Evolutionary conservation across 30 jellyfish, hydroid and myxozoan species (phyloP).

Genomic region (Aurelia coerulea): DNA sequence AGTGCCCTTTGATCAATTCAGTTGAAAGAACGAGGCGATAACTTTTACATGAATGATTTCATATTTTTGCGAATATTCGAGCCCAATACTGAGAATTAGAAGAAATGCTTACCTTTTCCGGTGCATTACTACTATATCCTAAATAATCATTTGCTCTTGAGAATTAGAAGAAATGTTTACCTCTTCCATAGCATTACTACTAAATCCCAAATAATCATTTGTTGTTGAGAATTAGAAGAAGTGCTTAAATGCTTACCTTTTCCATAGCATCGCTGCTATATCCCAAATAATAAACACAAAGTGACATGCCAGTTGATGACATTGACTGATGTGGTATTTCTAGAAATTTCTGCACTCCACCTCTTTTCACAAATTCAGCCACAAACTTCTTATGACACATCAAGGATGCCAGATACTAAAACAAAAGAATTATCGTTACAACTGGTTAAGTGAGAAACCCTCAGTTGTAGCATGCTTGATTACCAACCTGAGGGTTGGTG

Average conservation of each 20-base stretch:
- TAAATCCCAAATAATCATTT: slow-evolving; percentile 57
- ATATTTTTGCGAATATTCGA: too few relatives aligned
- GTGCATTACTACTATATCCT: slow-evolving; percentile 79
- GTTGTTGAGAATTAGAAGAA: too few relatives aligned
- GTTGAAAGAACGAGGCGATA: too few relatives aligned
- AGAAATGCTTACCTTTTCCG: slow-evolving; percentile 73
- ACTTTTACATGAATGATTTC: too few relatives aligned
- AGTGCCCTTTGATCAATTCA: too few relatives aligned
- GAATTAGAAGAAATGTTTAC: slow-evolving; percentile 12
- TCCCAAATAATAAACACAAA: slow-evolving; percentile 81
- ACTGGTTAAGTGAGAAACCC: too few relatives aligned
- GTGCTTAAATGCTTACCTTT: slow-evolving; percentile 40
- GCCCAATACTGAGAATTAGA: too few relatives aligned
- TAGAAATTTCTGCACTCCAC: slow-evolving; percentile 85
- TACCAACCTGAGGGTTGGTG: too few relatives aligned
- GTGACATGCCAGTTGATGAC: slow-evolving; percentile 86
- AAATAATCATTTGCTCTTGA: background rate
- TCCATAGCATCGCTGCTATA: slow-evolving; percentile 88
- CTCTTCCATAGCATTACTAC: slow-evolving; percentile 88
- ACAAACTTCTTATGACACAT: slow-evolving; percentile 92
- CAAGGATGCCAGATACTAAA: slow-evolving; percentile 80
- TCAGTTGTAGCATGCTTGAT: too few relatives aligned
- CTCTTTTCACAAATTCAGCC: slow-evolving; percentile 81
- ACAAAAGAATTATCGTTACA: background rate
- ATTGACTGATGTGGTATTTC: slow-evolving; percentile 89